A percentile compares a stretch with the other conserved stretches of the same genome.
phyloP scores from a whole-genome alignment of 2,797 vertebrate species.

The Sebastes hubbsi region DNA sequence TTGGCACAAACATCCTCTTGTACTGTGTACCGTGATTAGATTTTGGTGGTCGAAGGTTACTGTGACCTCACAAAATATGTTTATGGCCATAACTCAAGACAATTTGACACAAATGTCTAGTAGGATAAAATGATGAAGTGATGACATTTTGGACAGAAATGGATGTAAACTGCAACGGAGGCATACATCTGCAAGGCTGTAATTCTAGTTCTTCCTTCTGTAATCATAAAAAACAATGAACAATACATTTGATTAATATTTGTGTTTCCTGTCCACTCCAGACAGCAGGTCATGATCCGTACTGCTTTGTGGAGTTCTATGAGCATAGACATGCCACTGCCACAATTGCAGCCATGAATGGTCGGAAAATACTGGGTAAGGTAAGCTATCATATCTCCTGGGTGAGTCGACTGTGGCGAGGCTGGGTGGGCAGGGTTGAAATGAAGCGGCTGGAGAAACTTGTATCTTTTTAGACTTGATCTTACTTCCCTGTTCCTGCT shows the following conservation, averaged over 20 bases:
- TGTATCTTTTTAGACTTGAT: conserved; percentile 40
- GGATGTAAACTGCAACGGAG: no score
- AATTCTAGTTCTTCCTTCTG: neutral
- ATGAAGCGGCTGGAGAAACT: conserved; percentile 24
- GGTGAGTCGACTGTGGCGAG: conserved; percentile 72
- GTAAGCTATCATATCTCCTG: conserved; percentile 88
- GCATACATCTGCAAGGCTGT: neutral
- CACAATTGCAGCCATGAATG: conserved; percentile 97
- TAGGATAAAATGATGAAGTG: no score
- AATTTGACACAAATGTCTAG: no score
- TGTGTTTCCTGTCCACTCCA: conserved; percentile 71
- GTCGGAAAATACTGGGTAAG: conserved; percentile 99
- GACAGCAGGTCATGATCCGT: conserved; percentile 97
- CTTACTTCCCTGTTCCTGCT: conserved; percentile 26
- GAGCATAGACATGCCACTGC: conserved; percentile 97
- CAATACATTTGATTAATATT: neutral
- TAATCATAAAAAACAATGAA: neutral
- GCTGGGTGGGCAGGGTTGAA: conserved; percentile 51
- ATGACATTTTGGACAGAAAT: no score
- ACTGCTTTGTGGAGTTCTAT: conserved; percentile 99
- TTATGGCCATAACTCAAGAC: no score
- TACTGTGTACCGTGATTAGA: no score
- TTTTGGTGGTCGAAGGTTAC: no score
- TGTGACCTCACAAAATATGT: no score
- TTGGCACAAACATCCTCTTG: no score